A percentile compares a stretch with the other conserved stretches of the same genome.
phyloP scores from a whole-genome alignment of 2,888 invertebrate genomes.

The Plemyria rubiginata region DNA sequence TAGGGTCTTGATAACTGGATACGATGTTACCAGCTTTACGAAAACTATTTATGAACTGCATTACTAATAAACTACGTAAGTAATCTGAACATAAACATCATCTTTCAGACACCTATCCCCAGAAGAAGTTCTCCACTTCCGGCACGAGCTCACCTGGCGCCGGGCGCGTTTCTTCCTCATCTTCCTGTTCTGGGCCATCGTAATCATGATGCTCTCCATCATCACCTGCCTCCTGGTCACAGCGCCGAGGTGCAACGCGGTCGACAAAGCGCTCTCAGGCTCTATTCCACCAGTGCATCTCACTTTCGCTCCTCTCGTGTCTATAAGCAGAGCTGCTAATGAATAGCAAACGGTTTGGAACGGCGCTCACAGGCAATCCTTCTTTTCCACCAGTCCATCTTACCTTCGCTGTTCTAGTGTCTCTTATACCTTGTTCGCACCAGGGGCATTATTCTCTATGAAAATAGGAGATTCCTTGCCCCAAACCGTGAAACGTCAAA shows the following conservation, averaged over 20 bases:
- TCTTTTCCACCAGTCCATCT: no score
- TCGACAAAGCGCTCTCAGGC: constrained; percentile 33
- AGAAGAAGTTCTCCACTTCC: constrained; percentile 77
- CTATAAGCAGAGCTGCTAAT: constrained; percentile 32
- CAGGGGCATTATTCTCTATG: no score
- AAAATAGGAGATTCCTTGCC: no score
- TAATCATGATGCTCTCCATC: constrained; percentile 74
- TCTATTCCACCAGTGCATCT: constrained; percentile 64
- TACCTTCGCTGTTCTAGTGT: no score
- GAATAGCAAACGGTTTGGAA: not conserved
- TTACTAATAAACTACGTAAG: no score
- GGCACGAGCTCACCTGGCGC: constrained; percentile 79
- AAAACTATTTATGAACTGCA: no score
- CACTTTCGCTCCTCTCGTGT: constrained; percentile 57
- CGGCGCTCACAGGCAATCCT: no score
- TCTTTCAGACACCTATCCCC: constrained; percentile 69
- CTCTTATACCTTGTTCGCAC: no score
- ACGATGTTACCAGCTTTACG: no score
- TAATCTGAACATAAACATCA: no score
- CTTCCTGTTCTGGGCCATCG: constrained; percentile 77
- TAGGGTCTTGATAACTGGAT: no score
- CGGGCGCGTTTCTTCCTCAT: constrained; percentile 71
- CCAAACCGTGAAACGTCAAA: no score
- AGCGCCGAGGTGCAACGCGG: constrained; percentile 46
- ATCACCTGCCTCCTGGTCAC: constrained; percentile 67